Percentiles rank a stretch among this genome's conserved stretches.
Conservation (phyloP, 2,888 invertebrate species). For the Acleris holmiana region DNA sequence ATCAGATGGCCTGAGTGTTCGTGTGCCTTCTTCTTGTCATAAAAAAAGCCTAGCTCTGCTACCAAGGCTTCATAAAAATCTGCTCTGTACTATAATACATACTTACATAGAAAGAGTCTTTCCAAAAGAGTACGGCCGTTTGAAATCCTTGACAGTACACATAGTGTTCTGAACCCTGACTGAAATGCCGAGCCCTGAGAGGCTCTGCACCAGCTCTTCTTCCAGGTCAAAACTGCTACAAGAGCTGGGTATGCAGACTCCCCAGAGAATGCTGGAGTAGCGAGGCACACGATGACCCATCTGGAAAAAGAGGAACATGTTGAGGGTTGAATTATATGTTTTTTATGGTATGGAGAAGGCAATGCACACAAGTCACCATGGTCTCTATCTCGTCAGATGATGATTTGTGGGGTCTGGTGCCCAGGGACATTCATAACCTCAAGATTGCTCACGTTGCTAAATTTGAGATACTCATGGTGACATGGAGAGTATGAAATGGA, state of each 20-base stretch:
- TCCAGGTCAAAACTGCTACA: constrained; percentile 82
- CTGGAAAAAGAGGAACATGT: constrained; percentile 54
- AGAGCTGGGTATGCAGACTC: constrained; percentile 83
- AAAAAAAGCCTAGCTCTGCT: no score
- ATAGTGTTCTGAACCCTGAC: constrained; percentile 74
- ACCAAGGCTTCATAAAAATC: no score
- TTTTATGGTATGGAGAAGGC: no score
- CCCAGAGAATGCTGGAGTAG: constrained; percentile 84
- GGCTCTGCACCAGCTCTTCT: constrained; percentile 66
- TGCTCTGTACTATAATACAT: not conserved
- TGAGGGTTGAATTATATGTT: not conserved
- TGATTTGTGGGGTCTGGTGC: no score
- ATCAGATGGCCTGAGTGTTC: no score
- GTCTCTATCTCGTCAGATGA: no score
- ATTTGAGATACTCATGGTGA: no score
- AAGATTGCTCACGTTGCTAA: no score
- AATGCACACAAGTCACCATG: no score
- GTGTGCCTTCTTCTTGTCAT: no score
- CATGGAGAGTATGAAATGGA: no score
- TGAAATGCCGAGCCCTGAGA: constrained; percentile 63
- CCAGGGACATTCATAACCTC: no score
- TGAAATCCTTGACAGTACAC: constrained; percentile 71
- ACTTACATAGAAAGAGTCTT: constrained; percentile 78
- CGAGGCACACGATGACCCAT: constrained; percentile 85
- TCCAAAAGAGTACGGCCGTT: constrained; percentile 71